These are phyloP conservation scores for Saxidomus purpurata DNA, from an alignment of 1,140 invertebrate species.

Conservation along the genomic window DNA sequence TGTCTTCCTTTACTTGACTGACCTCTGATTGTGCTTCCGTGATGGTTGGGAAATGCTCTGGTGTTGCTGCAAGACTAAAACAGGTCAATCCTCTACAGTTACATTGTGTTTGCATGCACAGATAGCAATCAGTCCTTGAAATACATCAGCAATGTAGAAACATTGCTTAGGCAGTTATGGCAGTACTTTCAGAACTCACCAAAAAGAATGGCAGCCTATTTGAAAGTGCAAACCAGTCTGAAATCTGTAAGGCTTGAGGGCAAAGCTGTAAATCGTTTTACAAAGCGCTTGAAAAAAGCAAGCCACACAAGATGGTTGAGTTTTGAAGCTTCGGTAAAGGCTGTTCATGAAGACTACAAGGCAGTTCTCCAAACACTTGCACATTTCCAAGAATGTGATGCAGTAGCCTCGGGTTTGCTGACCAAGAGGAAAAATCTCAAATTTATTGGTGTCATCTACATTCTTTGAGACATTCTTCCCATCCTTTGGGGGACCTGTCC, in stretches of 20 bases:
- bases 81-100: slow-evolving; percentile 28
- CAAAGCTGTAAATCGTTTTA: background rate
- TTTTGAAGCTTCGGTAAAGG: slow-evolving; percentile 6
- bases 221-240: slow-evolving; percentile 3
- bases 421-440: slow-evolving; percentile 39
- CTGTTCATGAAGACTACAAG: slow-evolving; percentile 34
- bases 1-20: slow-evolving; percentile 19
- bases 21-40: slow-evolving; percentile 50
- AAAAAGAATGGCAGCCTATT: slow-evolving; percentile 17
- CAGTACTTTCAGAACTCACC: slow-evolving; percentile 24
- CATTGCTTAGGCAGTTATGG: slow-evolving; percentile 1
- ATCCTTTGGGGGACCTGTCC: slow-evolving; percentile 3
- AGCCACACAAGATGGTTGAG: background rate
- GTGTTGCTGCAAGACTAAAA: slow-evolving; percentile 32
- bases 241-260: background rate
- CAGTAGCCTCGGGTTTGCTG: slow-evolving; percentile 20
- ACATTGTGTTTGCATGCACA: background rate
- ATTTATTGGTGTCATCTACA: slow-evolving; percentile 37
- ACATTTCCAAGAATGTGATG: background rate
- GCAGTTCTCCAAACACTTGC: slow-evolving; percentile 34
- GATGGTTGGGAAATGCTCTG: slow-evolving; percentile 35
- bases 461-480: slow-evolving; percentile 8
- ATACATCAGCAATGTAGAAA: slow-evolving; percentile 22
- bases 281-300: background rate
- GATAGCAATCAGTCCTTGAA: background rate